Percentiles rank a stretch among this genome's conserved stretches.
Evolutionary conservation across 2,113 vertebrate genomes (phyloP).

Genomic region (Scytalopus superciliaris): DNA sequence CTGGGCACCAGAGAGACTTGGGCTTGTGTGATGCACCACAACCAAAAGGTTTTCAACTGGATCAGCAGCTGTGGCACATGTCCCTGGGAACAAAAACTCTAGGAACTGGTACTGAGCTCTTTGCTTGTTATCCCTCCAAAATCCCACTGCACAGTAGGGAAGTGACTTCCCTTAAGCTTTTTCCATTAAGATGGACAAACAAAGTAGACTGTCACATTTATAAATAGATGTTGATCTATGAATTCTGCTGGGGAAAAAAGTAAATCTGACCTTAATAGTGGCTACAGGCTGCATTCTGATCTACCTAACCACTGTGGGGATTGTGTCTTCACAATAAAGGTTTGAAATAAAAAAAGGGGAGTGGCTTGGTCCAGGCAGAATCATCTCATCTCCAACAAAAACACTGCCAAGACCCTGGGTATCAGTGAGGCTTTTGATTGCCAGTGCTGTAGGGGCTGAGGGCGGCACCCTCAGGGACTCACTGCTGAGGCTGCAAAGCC

Average conservation of each 20-base stretch:
- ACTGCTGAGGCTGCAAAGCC: background rate
- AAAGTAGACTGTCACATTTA: background rate
- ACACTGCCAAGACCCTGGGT: background rate
- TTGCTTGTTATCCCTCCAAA: background rate
- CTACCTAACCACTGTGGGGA: background rate
- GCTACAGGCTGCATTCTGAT: background rate
- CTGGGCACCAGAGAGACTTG: too few species aligned
- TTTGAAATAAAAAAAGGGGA: background rate
- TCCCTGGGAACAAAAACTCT: background rate
- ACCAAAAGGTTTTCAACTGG: background rate
- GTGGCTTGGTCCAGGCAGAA: background rate
- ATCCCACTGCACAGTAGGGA: accelerated
- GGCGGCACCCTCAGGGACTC: background rate
- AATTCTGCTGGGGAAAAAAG: background rate
- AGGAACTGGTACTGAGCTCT: background rate
- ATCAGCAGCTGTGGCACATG: background rate
- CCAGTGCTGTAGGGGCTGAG: background rate
- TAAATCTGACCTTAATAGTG: background rate
- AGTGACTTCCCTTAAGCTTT: background rate
- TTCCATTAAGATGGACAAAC: background rate
- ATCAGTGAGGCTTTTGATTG: background rate
- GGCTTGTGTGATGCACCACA: background rate
- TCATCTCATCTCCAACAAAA: background rate
- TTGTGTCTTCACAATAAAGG: background rate
- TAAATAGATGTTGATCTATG: background rate